Evolutionary conservation across 2,113 vertebrate genomes (phyloP).

Genomic region (Odobenus rosmarus): DNA sequence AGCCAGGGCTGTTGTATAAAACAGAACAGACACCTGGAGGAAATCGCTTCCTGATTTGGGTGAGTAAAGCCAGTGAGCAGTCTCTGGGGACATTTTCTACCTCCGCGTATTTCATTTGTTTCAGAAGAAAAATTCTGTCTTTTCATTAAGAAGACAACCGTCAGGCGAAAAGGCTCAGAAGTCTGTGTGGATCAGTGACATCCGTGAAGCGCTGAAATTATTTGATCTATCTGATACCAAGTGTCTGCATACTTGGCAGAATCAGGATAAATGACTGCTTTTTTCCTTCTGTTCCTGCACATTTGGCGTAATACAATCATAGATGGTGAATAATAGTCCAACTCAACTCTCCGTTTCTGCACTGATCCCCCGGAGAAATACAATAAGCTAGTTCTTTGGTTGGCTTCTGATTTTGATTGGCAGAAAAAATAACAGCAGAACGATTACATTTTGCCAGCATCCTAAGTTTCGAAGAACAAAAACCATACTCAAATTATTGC

Average conservation of each 20-base stretch:
- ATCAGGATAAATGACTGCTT: constrained; percentile 65
- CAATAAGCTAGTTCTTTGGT: constrained; percentile 52
- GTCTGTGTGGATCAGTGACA: constrained; percentile 42
- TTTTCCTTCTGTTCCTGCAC: constrained; percentile 46
- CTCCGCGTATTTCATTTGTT: neutral
- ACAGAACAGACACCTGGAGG: constrained; percentile 63
- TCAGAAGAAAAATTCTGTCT: constrained; percentile 50
- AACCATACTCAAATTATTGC: constrained; percentile 52
- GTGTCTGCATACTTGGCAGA: constrained; percentile 64
- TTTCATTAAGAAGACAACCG: constrained; percentile 69
- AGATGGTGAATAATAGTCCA: constrained; percentile 70
- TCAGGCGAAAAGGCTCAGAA: constrained; percentile 65
- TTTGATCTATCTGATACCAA: constrained; percentile 73
- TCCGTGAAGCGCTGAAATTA: neutral
- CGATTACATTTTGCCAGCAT: constrained; percentile 68
- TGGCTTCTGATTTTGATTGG: constrained; percentile 66
- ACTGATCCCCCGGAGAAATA: constrained; percentile 36
- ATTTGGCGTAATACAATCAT: constrained; percentile 54
- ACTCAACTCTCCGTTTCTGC: constrained; percentile 60
- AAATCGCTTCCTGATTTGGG: constrained; percentile 35
- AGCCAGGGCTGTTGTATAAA: constrained; percentile 24
- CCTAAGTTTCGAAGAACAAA: constrained; percentile 62
- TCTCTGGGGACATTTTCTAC: neutral
- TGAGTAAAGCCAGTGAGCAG: neutral
- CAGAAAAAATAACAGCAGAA: constrained; percentile 71